Evolutionary conservation across 2,113 vertebrate species (phyloP), one percentile per base, ranked within the genome.

Genomic region (Paratilapia polleni): DNA sequence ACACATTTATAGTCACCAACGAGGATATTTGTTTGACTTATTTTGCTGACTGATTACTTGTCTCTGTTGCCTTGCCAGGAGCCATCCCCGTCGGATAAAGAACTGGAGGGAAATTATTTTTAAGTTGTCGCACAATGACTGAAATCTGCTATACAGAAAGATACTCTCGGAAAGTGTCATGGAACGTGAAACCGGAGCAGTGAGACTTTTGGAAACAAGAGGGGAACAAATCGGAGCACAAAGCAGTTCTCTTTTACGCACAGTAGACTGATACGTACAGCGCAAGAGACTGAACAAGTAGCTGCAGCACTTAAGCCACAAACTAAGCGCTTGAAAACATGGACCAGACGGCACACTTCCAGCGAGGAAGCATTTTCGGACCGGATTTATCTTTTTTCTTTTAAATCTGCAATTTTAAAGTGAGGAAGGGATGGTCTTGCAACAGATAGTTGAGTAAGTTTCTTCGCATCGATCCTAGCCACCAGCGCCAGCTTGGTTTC

Each of bases 391-490:
- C 22, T 74, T 20, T 64, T 86, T 64, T 41, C 14, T 68, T 82
- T 88, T n/a, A 89, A 86, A 43, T 60, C 59, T 61, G 43, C 60
- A 47, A 49, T 36, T 80, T 24, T 64, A 26, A 79, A 82, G 83
- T 78, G 89, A 82, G 80, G 83, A 82, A 70, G 58, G 13, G 28
- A 81, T 87, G 90, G 31, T 90, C 47, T 43, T 59, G 77, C 76
- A 61, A 43, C 76, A 78, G 70, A 85, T 87, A 91, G 78, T 84
- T 81, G 63, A 84, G 89, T 89, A 90, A 92, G 87, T 93, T 93
- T 61, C 36, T 68, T 24, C 38, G 36, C 68, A 11, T 49, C 70
- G 11, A 79, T 85, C 63, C 49, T 56, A 61, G 52, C 52, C 56
- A 8, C 31, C 38, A 9, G 66, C 73, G 56, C 1, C 66, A 34